Evolutionary conservation across 2,113 vertebrate genomes (phyloP).

Genomic region (Notarius quadriscutis): DNA sequence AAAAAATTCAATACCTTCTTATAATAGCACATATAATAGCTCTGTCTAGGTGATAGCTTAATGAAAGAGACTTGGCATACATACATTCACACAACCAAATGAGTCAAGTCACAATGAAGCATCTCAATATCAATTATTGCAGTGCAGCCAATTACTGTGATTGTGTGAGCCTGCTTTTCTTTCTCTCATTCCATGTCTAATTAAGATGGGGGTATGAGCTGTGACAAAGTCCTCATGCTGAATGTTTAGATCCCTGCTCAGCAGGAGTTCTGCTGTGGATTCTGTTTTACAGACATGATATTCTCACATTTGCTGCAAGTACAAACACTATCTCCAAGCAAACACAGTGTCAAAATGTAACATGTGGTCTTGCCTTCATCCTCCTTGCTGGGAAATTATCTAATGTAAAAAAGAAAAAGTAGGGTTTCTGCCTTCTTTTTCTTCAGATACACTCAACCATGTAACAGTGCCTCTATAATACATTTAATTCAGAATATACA

Average conservation of each 20-base stretch:
- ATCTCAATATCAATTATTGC: constrained; percentile 58
- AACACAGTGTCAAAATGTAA: neutral
- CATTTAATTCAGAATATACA: neutral
- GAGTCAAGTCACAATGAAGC: constrained; percentile 50
- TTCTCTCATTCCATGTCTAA: constrained; percentile 54
- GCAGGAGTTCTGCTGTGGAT: neutral
- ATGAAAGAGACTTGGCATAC: constrained; percentile 52
- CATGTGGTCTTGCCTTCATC: neutral
- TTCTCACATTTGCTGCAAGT: neutral
- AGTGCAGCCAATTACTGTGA: constrained; percentile 53
- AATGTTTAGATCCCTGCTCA: constrained; percentile 34
- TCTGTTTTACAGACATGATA: neutral
- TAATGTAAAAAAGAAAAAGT: neutral
- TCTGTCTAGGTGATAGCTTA: constrained; percentile 57
- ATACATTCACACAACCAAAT: constrained; percentile 43
- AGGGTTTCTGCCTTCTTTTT: neutral
- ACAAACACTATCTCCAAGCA: neutral
- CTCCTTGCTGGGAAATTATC: neutral
- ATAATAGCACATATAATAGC: constrained; percentile 60
- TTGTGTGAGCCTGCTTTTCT: constrained; percentile 43
- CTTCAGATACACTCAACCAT: neutral
- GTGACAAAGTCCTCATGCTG: constrained; percentile 51
- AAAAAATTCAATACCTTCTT: constrained; percentile 50
- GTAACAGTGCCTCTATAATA: neutral
- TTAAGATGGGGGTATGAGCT: constrained; percentile 54